Conservation (phyloP, 1,140 invertebrate species). For the Drosophila tsacasi region DNA sequence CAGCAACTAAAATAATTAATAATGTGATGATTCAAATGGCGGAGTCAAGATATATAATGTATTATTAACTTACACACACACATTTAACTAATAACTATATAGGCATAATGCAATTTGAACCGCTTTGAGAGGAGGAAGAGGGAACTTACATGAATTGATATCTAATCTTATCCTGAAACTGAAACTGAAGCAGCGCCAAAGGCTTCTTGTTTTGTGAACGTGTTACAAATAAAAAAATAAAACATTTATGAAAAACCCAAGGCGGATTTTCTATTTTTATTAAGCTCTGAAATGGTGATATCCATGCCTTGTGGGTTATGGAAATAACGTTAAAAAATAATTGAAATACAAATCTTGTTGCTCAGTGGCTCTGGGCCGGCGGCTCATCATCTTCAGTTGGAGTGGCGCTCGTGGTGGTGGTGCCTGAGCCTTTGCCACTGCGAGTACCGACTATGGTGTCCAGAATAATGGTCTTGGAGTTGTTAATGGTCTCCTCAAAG, state of each 20-base stretch:
- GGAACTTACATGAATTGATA: constrained; percentile 31
- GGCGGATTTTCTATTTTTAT: neutral
- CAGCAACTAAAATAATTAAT: constrained; percentile 37
- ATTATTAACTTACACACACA: constrained; percentile 50
- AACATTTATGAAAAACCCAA: constrained; percentile 49
- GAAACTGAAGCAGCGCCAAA: constrained; percentile 71
- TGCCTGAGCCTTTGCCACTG: neutral
- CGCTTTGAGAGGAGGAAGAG: constrained; percentile 31
- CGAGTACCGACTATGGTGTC: constrained; percentile 58
- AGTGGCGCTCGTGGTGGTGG: constrained; percentile 2
- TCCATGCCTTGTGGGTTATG: neutral
- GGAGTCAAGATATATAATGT: constrained; percentile 49
- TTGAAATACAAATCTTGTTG: constrained; percentile 26
- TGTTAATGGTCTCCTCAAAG: constrained; percentile 71
- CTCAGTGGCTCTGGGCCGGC: neutral
- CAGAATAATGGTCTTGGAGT: constrained; percentile 72
- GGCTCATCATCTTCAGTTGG: neutral
- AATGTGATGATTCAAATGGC: constrained; percentile 32
- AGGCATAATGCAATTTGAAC: constrained; percentile 43
- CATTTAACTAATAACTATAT: constrained; percentile 43
- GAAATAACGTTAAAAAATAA: constrained; percentile 34
- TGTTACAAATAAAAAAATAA: constrained; percentile 78
- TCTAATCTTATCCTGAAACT: constrained; percentile 43
- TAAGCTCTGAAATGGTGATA: neutral
- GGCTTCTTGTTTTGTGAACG: constrained; percentile 73